Base-by-base conservation (phyloP, 2,888 invertebrate species). In the Apodemia zela region DNA sequence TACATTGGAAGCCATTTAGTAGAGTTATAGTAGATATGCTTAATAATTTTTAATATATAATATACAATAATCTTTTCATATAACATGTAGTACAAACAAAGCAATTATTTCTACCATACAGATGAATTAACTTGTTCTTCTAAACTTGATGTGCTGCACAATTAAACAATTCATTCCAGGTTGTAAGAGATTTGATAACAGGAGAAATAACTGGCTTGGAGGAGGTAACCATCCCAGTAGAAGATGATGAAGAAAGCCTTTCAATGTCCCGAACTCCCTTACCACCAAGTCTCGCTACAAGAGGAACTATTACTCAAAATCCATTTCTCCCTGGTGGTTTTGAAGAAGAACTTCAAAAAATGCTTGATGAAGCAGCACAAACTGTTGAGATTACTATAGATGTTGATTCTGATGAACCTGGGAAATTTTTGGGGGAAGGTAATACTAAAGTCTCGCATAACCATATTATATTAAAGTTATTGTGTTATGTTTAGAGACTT, bases 281-380 rank as follows among this genome's bases (percentile, higher is more conserved):
- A 51, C 94, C 95, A 10, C 93, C 95, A 3, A 90, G 92, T 54
- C 94, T 96, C 75, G 93, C 95, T 60, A 93, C 96, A 0, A 92
- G 95, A 72, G 98, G 98, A 17, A 95, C 94, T 62, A 94, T 95
- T 0, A 95, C 94, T 66, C 97, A 96, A 79, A 95, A 94, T 77
- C 97, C 97, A 0, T 98, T 98, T 80, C 94, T 97, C 93, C 98
- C 98, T 0, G 98, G 97, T 59, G 96, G 97, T 2, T 96, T 97
- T 79, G 93, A 94, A 68, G 89, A 93, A 60, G 92, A 93, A 64
- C 71, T 90, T 0, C 85, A 87, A 18, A 89, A 91, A 70, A 83
- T 93, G 66, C 77, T 90, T 17, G 79, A 86, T 60, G 79, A 82
- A 59, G 80, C 82, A 3, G 70, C 85, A 2, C 78, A 81, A 29